These are phyloP conservation scores for Tinea trinotella DNA, from an alignment of 2,888 invertebrate genomes.

Conservation along the genomic window DNA sequence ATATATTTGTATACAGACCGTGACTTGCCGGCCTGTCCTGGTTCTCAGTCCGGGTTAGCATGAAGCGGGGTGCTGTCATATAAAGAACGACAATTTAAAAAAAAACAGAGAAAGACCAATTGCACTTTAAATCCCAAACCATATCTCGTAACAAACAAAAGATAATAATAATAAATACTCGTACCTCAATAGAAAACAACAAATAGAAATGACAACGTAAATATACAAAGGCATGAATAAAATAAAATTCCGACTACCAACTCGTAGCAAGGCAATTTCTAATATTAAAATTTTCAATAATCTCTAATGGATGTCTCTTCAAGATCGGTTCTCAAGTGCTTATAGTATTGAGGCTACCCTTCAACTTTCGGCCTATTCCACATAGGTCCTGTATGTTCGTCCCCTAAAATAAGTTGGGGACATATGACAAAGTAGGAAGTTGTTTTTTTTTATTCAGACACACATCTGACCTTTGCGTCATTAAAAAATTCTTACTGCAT, in stretches of 20 bases:
- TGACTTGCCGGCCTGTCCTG: too few species aligned
- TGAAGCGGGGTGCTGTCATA: too few species aligned
- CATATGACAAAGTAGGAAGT: too few species aligned
- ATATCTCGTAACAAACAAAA: neutral
- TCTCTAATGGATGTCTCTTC: conserved; percentile 67
- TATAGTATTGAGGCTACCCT: conserved; percentile 51
- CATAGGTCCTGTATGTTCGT: too few species aligned
- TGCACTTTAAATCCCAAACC: too few species aligned
- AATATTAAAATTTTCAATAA: conserved; percentile 74
- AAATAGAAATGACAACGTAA: neutral
- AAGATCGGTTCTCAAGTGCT: conserved; percentile 32
- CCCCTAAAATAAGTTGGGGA: too few species aligned
- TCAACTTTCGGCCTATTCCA: conserved; percentile 33
- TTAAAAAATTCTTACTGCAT: too few species aligned
- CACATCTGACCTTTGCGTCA: too few species aligned
- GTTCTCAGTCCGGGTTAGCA: too few species aligned
- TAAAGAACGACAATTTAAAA: too few species aligned
- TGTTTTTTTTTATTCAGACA: too few species aligned
- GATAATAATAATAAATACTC: neutral
- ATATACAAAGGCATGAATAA: conserved; percentile 10
- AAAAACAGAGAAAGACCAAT: neutral
- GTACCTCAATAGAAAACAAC: conserved; percentile 6
- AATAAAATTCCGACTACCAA: conserved; percentile 7
- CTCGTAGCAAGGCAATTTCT: conserved; percentile 48
- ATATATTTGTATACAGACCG: too few species aligned